Percentiles rank a stretch among this genome's conserved stretches.
Conservation (phyloP, 92 coral and sea anemone species). For the Pocillopora grandis region DNA sequence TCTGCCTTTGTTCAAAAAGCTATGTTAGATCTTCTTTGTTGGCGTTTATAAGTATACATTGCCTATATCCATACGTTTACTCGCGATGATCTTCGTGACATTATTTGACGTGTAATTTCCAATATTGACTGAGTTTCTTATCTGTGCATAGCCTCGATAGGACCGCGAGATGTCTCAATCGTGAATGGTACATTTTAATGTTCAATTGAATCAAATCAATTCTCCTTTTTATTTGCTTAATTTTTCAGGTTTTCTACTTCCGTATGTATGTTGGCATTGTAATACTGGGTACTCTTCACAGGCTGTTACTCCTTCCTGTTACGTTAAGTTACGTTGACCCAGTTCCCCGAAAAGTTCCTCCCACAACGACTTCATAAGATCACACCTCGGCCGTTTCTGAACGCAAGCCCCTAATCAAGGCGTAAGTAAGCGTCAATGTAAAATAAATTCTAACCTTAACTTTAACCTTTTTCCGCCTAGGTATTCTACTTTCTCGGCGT, state of each 20-base stretch:
- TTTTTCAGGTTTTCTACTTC: constrained; percentile 94
- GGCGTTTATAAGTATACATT: not conserved
- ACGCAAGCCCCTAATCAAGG: constrained; percentile 32
- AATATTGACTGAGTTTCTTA: no score
- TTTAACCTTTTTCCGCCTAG: constrained; percentile 44
- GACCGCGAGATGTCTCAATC: not conserved
- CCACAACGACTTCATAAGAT: not conserved
- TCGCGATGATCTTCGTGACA: no score
- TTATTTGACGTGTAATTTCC: no score
- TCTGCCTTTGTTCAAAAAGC: no score
- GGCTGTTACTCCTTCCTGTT: constrained; percentile 90
- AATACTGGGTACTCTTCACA: constrained; percentile 88
- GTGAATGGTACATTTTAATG: no score
- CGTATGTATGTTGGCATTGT: constrained; percentile 99
- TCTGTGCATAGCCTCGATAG: no score
- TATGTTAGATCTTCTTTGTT: no score
- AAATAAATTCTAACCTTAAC: not conserved
- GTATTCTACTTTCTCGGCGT: constrained; percentile 97
- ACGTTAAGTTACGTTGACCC: constrained; percentile 91
- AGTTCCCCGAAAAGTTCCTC: constrained; percentile 31
- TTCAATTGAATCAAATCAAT: not conserved
- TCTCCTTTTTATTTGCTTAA: not conserved
- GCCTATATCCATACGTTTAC: not conserved
- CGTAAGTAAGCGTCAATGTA: no score
- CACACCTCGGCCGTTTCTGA: constrained; percentile 17